Base-by-base conservation (phyloP, 2,113 vertebrate species). In the Oreamnos americanus region DNA sequence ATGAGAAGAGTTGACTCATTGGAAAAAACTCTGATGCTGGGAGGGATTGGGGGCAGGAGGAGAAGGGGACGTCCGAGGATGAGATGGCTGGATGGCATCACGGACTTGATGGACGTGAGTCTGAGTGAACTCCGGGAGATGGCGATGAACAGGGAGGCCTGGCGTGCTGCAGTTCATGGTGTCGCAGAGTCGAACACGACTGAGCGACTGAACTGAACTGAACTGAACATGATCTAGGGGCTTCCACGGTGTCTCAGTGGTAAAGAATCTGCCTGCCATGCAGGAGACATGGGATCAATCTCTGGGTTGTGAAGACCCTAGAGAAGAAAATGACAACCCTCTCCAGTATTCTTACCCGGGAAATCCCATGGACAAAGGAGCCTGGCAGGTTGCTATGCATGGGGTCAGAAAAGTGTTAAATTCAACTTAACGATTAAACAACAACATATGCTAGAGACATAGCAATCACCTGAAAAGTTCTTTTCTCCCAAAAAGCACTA, bases 171-270 rank as follows among this genome's bases (percentile, higher is more conserved):
- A 7, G 8, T 45, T 45, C 45, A 45, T 45, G 45, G 45, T 45
- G 7, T 45, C 8, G 7, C 45, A 45, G 45, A 45, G 45, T 45
- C 45, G 7, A 45, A 8, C 45, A 45, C 45, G 45, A 45, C 45
- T 45, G 45, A 45, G 45, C 45, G 45, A 45, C 45, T 45, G 45
- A 45, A 45, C 45, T 45, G 45, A 45, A 45, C 45, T 45, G 45
- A 45, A 45, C 45, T 45, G 45, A 17, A 25, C n/a, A 21, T 71
- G 39, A 6, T n/a, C 53, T 74, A 11, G 21, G 36, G 36, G 21
- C 11, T 74, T 74, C 67, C 36, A 39, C 0, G 1, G 11, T 74
- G 21, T 23, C 11, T 39, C 21, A 39, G 21, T 3, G 11, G 36
- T 39, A 39, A 74, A 74, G 67, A 74, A 13, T 39, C 36, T 74